Percentiles rank a stretch among this genome's conserved stretches.
Conservation (phyloP, 2,797 vertebrate genomes). For the Scleropages formosus region DNA sequence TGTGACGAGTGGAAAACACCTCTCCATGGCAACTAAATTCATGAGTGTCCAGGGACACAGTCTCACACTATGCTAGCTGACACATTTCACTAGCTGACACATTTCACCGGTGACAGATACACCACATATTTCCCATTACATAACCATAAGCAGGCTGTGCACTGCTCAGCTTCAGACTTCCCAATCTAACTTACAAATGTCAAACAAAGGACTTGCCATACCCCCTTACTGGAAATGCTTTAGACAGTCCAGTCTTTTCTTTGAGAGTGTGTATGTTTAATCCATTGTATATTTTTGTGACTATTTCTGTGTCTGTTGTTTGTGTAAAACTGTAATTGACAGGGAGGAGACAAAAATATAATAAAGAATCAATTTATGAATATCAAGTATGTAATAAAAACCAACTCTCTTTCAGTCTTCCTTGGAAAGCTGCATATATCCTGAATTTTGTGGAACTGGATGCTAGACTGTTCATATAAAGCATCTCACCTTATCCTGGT, state of each 20-base stretch:
- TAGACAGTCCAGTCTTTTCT: neutral
- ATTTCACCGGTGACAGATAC: neutral
- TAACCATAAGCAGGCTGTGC: neutral
- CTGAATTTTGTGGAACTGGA: no score
- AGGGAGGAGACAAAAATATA: no score
- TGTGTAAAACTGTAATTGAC: no score
- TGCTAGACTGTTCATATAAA: no score
- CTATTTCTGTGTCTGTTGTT: neutral
- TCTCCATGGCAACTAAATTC: conserved; percentile 15
- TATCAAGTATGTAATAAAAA: neutral
- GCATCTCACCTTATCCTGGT: no score
- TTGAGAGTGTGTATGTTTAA: neutral
- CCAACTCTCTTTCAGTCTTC: neutral
- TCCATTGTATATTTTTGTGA: neutral
- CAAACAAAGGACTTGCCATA: neutral
- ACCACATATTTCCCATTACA: neutral
- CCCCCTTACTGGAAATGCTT: neutral
- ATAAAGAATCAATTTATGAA: no score
- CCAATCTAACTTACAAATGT: neutral
- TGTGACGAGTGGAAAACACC: neutral
- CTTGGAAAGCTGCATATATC: no score
- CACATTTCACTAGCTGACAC: neutral
- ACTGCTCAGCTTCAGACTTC: neutral
- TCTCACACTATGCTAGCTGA: neutral
- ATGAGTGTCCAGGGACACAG: neutral